phyloP scores from a whole-genome alignment of 2,113 vertebrate genomes.

The Cichladusa arquata region DNA sequence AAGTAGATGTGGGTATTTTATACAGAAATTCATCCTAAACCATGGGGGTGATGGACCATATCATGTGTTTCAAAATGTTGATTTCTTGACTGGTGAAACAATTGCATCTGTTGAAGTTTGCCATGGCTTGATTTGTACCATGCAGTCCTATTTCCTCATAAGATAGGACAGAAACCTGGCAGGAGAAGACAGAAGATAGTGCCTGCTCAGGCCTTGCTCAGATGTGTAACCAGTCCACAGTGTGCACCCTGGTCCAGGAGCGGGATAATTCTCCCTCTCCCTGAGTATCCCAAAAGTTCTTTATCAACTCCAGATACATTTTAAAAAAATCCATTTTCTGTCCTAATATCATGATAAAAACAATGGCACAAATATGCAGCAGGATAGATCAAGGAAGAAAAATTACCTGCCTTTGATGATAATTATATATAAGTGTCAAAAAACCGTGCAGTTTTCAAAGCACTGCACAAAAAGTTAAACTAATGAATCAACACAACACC shows the following conservation, averaged over 20 bases:
- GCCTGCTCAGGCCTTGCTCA: background rate
- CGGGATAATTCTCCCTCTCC: background rate
- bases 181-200: background rate
- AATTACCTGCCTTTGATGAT: constrained; percentile 45
- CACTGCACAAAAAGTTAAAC: background rate
- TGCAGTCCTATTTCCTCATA: background rate
- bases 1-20: background rate
- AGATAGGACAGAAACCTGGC: background rate
- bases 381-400: constrained; percentile 8
- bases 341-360: background rate
- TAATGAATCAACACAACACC: constrained; percentile 9
- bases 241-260: background rate
- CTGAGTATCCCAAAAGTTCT: background rate
- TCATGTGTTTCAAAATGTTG: background rate
- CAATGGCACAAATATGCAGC: constrained; percentile 27
- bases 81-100: background rate
- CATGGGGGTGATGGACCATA: background rate
- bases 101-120: background rate
- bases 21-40: background rate
- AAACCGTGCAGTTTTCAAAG: constrained; percentile 27
- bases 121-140: background rate
- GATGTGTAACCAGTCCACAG: background rate
- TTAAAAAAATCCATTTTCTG: background rate
- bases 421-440: constrained; percentile 48
- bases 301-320: background rate